phyloP scores from a whole-genome alignment of 2,888 invertebrate genomes.

The Gastrophysa polygoni region DNA sequence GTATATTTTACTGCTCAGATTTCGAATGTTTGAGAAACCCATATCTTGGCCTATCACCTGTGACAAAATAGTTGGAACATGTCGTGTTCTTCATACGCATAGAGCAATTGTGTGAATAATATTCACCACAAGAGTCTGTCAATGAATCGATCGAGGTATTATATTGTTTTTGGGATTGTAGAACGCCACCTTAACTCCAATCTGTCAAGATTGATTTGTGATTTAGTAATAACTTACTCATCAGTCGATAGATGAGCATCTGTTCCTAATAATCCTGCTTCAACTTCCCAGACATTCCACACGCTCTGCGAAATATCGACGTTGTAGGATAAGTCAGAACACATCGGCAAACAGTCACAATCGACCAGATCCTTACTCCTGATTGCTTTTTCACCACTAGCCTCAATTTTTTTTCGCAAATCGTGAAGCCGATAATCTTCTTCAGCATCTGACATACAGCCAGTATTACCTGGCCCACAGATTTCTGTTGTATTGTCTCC shows the following conservation, averaged over 20 bases:
- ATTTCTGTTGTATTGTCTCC: neutral
- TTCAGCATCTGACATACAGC: neutral
- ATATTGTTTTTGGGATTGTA: no score
- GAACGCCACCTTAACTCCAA: no score
- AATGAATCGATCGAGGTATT: no score
- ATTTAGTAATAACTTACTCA: neutral
- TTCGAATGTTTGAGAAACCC: no score
- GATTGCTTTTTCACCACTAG: neutral
- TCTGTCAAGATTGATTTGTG: no score
- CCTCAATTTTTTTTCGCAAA: neutral
- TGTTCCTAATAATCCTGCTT: neutral
- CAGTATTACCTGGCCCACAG: neutral
- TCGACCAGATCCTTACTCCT: conserved; percentile 38
- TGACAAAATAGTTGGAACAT: no score
- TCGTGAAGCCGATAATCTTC: neutral
- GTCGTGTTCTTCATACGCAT: no score
- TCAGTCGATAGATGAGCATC: neutral
- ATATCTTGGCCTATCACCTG: no score
- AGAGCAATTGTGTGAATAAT: no score
- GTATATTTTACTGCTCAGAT: no score
- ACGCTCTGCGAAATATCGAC: conserved; percentile 71
- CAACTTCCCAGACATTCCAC: conserved; percentile 54
- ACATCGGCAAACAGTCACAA: conserved; percentile 65
- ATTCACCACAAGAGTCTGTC: no score
- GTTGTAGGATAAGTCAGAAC: conserved; percentile 70